Evolutionary conservation across 2,797 vertebrate genomes (phyloP), one percentile per base, ranked within the genome.

Genomic region (Cirrhinus molitorella): DNA sequence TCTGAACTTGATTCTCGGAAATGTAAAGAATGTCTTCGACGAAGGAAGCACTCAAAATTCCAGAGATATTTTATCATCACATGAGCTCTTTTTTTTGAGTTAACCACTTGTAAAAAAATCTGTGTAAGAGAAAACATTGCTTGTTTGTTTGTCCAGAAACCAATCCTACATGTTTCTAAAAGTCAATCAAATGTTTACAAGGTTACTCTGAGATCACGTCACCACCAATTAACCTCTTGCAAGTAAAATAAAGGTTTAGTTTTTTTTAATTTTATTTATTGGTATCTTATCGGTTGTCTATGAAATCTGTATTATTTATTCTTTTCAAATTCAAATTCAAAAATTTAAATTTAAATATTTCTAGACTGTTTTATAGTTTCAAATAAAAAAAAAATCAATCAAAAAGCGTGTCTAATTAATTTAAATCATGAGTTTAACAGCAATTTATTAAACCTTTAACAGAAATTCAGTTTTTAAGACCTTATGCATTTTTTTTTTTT

Each of bases 51-150:
- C n/a, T 43, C 11, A 7, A 16, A 67, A 43, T 80, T 68, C 55
- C 55, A 31, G 13, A 1, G 5, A 51, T 19, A 45, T 65, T 80
- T 80, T 57, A 1, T 59, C 9, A 55, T 74, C 51, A 74, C 49
- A 74, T 55, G 51, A 74, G 31, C 51, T 61, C 21, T 40, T 57
- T 72, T 25, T 51, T 73, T 28, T 28, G 14, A 34, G 37, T 72
- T 47, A 51, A 19, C 70, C 21, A 47, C 45, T 72, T 51, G n/a
- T 28, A 51, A 72, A 72, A 72, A 49, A 72, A 4, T 51, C 31
- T 75, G 31, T 16, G 19, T 37, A 40, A 37, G 19, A 11, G 51
- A n/a, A 16, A n/a, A 34, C 47, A 5, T 72, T 71, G 21, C 5
- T 25, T 28, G 34, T 37, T 5, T 37, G 34, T 6, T 21, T 47